Percentiles rank a stretch among this genome's conserved stretches.
Evolutionary conservation across 2,113 vertebrate genomes (phyloP).

Genomic region (Corythoichthys haematopterus): DNA sequence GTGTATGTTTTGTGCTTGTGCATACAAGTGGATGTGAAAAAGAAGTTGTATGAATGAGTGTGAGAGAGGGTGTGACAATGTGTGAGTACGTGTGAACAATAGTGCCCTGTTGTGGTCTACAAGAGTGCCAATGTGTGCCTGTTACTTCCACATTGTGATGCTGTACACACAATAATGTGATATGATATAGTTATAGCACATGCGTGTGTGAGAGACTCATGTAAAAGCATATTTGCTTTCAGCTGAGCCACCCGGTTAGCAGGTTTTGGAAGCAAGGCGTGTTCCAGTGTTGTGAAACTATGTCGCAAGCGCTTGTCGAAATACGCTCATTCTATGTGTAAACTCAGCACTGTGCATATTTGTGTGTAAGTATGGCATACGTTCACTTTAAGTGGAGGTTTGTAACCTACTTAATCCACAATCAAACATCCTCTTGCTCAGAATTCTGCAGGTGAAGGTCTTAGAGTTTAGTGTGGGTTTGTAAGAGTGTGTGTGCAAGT

Average conservation of each 20-base stretch:
- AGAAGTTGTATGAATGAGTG: neutral
- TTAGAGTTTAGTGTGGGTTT: neutral
- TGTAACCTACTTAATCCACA: conserved; percentile 24
- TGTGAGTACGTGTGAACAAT: conserved; percentile 16
- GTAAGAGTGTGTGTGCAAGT: conserved; percentile 14
- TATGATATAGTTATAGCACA: no score
- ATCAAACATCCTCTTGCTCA: neutral
- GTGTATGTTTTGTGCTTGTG: no score
- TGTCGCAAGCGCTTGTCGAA: conserved; percentile 60
- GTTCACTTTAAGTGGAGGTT: conserved; percentile 6
- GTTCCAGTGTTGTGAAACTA: conserved; percentile 40
- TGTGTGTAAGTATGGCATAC: conserved; percentile 4
- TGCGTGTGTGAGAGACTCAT: neutral
- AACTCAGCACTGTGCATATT: neutral
- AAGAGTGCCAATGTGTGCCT: neutral
- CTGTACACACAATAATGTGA: neutral
- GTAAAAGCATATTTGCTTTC: conserved; percentile 6
- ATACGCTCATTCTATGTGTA: conserved; percentile 29
- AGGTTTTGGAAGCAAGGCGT: conserved; percentile 46
- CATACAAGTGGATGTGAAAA: no score
- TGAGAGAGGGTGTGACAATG: neutral
- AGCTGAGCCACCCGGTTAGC: conserved; percentile 26
- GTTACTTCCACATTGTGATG: neutral
- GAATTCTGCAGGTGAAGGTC: conserved; percentile 10
- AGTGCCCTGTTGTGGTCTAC: neutral